Conservation (phyloP, 2,797 vertebrate species). For the Muscicapa comitata region DNA sequence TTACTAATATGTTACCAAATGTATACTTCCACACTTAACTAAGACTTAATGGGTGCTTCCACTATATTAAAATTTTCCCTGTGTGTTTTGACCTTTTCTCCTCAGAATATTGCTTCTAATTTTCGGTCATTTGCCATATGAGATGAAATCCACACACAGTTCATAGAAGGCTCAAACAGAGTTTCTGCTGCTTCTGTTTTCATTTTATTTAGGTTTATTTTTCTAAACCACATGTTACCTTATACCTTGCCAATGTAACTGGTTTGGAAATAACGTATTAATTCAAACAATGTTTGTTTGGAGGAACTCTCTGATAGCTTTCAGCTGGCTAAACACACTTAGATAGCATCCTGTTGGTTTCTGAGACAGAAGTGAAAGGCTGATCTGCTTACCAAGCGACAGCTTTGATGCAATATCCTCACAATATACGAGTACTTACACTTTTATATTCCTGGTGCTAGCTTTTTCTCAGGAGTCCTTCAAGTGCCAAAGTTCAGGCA, state of each 20-base stretch:
- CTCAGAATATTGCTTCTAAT: neutral
- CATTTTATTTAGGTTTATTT: slow-evolving; percentile 64
- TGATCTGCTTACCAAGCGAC: neutral
- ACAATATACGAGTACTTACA: neutral
- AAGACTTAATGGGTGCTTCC: neutral
- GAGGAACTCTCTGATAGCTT: slow-evolving; percentile 56
- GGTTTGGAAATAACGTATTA: slow-evolving; percentile 55
- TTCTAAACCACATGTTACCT: slow-evolving; percentile 59
- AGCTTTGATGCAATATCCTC: slow-evolving; percentile 16
- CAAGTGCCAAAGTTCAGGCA: slow-evolving; percentile 24
- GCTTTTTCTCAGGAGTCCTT: neutral
- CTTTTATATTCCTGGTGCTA: neutral
- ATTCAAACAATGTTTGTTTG: slow-evolving; percentile 64
- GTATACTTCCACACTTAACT: neutral
- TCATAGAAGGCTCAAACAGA: slow-evolving; percentile 31
- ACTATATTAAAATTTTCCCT: neutral
- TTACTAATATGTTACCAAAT: neutral
- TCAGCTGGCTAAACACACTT: slow-evolving; percentile 65
- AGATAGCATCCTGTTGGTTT: slow-evolving; percentile 54
- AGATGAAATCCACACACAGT: slow-evolving; percentile 11
- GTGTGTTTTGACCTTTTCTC: neutral
- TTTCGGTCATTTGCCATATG: neutral
- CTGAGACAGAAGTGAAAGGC: slow-evolving; percentile 27
- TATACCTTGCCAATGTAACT: slow-evolving; percentile 57
- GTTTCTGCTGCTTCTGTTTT: slow-evolving; percentile 51